A percentile compares a stretch with the other conserved stretches of the same genome.
Evolutionary conservation across 2,888 invertebrate genomes (phyloP).

Genomic region (Hydropsyche betteni): DNA sequence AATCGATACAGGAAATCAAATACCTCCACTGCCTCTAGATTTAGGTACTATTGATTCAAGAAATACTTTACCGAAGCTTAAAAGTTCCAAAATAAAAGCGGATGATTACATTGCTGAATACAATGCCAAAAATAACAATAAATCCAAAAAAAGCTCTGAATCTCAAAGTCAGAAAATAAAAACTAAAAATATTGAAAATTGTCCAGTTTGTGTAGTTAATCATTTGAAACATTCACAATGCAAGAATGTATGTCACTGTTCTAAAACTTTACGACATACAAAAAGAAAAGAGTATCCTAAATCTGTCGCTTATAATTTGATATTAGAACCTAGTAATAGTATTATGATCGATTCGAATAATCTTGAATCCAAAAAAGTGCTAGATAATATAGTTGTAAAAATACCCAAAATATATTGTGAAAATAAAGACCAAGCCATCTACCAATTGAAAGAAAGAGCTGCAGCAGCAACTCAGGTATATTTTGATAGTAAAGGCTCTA

Average conservation of each 20-base stretch:
- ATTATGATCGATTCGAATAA: conserved; percentile 40
- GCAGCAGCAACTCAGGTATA: conserved; percentile 16
- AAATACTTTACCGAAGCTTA: too few species aligned
- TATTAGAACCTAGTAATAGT: conserved; percentile 51
- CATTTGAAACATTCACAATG: too few species aligned
- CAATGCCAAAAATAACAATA: too few species aligned
- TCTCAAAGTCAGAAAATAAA: too few species aligned
- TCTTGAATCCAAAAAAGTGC: conserved; percentile 32
- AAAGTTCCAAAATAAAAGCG: too few species aligned
- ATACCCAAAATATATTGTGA: conserved; percentile 45
- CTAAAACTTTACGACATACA: too few species aligned
- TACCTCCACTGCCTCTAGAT: neutral
- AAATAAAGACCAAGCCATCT: conserved; percentile 32
- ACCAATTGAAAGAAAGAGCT: conserved; percentile 4
- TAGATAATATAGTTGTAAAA: conserved; percentile 52
- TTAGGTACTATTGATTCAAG: too few species aligned
- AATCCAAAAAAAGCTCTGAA: too few species aligned
- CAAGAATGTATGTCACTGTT: too few species aligned
- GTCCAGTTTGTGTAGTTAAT: too few species aligned
- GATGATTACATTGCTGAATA: too few species aligned
- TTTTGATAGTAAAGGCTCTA: conserved; percentile 56
- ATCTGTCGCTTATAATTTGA: conserved; percentile 52
- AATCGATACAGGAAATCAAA: neutral
- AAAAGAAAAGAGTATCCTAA: conserved; percentile 24
- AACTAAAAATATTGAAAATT: too few species aligned